phyloP scores from a whole-genome alignment of 64 coral and sea anemone genomes.

The Dendronephthya gigantea region DNA sequence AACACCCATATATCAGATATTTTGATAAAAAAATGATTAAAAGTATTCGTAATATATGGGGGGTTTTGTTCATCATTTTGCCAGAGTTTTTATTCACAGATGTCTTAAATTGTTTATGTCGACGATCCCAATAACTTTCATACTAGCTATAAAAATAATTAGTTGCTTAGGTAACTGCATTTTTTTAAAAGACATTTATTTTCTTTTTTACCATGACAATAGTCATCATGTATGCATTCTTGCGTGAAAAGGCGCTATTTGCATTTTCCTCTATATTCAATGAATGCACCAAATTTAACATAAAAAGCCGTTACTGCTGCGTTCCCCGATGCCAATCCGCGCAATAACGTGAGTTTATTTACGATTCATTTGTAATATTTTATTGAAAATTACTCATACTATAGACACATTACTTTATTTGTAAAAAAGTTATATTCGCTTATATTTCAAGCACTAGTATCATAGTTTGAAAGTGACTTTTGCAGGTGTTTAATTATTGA shows the following conservation, averaged over 20 bases:
- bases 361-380: too few relatives aligned
- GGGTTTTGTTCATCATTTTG: background rate
- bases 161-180: conserved; percentile 10
- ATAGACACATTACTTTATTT: background rate
- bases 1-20: too few relatives aligned
- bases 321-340: background rate
- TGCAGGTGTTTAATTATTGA: background rate
- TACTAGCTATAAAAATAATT: background rate
- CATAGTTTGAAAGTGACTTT: background rate
- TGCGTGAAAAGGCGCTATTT: conserved; percentile 12
- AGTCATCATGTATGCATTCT: background rate
- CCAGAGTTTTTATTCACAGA: background rate
- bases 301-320: background rate
- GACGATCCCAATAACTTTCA: background rate
- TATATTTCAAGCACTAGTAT: background rate
- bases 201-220: conserved; percentile 13
- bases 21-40: too few relatives aligned
- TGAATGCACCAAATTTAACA: background rate
- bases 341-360: background rate
- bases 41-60: too few relatives aligned
- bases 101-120: background rate
- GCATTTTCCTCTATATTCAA: background rate
- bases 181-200: background rate
- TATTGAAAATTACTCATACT: too few relatives aligned
- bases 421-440: background rate